Percentiles rank a stretch among this genome's conserved stretches.
phyloP scores from a whole-genome alignment of 2,797 vertebrate genomes.

The Ceryle rudis region DNA sequence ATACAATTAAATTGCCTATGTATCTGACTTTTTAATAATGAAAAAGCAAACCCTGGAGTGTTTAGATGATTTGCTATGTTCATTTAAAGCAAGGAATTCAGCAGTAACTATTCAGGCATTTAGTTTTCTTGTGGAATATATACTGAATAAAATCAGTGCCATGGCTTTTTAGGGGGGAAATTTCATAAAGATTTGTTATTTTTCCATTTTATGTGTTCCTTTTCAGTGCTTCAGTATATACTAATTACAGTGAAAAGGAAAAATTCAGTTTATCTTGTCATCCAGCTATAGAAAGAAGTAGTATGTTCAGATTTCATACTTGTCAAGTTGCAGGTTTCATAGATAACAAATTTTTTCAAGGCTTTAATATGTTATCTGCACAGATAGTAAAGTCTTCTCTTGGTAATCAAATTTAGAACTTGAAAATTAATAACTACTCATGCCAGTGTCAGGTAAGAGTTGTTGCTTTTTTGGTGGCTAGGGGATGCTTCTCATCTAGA shows the following conservation, averaged over 20 bases:
- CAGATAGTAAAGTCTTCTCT: neutral
- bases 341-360: neutral
- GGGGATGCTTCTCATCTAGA: neutral
- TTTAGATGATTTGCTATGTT: conserved; percentile 40
- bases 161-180: neutral
- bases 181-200: neutral
- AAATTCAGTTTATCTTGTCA: neutral
- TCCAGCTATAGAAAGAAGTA: neutral
- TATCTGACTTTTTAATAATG: conserved; percentile 34
- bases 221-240: neutral
- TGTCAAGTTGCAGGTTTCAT: neutral
- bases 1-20: conserved; percentile 37
- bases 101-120: neutral
- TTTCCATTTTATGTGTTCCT: neutral
- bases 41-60: conserved; percentile 17
- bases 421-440: neutral
- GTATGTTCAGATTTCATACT: neutral
- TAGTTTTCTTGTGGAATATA: neutral
- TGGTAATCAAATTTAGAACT: neutral
- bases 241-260: neutral
- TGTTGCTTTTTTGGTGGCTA: neutral
- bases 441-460: neutral
- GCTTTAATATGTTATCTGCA: neutral
- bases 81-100: conserved; percentile 24
- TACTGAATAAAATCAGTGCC: neutral